These are phyloP conservation scores for Ophion costatus DNA, from an alignment of 2,888 invertebrate species.

Conservation along the genomic window DNA sequence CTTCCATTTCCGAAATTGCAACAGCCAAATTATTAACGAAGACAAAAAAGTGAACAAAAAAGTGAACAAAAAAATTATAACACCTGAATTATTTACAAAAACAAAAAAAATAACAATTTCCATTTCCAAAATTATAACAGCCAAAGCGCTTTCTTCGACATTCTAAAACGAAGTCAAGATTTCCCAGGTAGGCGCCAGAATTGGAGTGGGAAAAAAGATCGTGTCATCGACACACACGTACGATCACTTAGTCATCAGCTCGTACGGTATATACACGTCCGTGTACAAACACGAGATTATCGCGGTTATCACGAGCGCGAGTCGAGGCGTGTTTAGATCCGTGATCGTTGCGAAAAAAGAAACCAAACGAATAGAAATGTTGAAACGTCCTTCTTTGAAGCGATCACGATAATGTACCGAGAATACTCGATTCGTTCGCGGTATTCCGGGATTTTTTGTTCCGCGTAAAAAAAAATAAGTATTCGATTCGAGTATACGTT, in stretches of 20 bases:
- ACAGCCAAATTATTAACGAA: too few species aligned
- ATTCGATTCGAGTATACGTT: not conserved
- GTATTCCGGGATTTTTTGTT: not conserved
- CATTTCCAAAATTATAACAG: too few species aligned
- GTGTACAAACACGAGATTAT: constrained; percentile 25
- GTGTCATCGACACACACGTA: constrained; percentile 6
- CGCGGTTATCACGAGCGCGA: constrained; percentile 34
- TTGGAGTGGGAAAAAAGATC: not conserved
- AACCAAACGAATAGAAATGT: constrained; percentile 4
- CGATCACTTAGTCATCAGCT: constrained; percentile 20
- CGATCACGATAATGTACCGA: constrained; percentile 13
- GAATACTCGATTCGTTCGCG: constrained; percentile 16
- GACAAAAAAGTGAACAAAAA: too few species aligned
- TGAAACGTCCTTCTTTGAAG: not conserved
- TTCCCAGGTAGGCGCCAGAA: not conserved
- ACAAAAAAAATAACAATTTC: too few species aligned
- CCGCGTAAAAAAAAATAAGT: not conserved
- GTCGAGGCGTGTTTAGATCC: constrained; percentile 25
- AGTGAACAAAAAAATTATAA: too few species aligned
- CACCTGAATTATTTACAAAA: too few species aligned
- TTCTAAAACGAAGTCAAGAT: too few species aligned
- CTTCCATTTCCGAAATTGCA: too few species aligned
- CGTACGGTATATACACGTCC: not conserved
- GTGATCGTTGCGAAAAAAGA: constrained; percentile 18
- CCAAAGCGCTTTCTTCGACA: too few species aligned